Percentiles rank a stretch among this genome's conserved stretches.
phyloP scores from a whole-genome alignment of 1,140 invertebrate species.

The Heliconius congener region DNA sequence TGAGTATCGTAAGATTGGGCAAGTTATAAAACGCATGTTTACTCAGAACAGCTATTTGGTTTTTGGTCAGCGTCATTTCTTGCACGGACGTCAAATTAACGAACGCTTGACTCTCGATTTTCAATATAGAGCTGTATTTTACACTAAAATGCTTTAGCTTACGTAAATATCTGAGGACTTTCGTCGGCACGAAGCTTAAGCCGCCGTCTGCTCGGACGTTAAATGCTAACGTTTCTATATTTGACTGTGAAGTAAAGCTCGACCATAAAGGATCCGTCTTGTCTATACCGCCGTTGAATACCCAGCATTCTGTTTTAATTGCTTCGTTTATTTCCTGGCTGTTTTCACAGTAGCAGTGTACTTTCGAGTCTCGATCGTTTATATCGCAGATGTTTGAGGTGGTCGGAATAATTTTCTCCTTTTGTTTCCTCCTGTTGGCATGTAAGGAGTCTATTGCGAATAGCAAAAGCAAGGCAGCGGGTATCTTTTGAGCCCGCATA shows the following conservation, averaged over 20 bases:
- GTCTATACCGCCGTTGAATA: constrained; percentile 85
- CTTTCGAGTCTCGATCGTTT: constrained; percentile 74
- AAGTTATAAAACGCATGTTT: constrained; percentile 87
- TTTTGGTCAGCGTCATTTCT: constrained; percentile 86
- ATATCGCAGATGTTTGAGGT: constrained; percentile 77
- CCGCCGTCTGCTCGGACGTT: constrained; percentile 85
- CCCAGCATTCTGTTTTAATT: constrained; percentile 82
- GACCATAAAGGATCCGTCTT: constrained; percentile 86
- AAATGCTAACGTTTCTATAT: constrained; percentile 85
- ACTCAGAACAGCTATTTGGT: constrained; percentile 84
- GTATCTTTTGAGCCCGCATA: constrained; percentile 74
- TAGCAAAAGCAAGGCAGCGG: constrained; percentile 76
- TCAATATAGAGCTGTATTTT: constrained; percentile 86
- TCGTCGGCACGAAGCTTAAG: constrained; percentile 86
- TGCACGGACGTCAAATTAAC: constrained; percentile 85
- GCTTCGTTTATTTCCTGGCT: constrained; percentile 73
- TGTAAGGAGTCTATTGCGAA: constrained; percentile 74
- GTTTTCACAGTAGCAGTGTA: constrained; percentile 78
- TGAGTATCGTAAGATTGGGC: constrained; percentile 83
- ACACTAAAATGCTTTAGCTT: constrained; percentile 85
- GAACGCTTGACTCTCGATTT: constrained; percentile 86
- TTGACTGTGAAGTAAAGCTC: constrained; percentile 86
- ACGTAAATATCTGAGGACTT: constrained; percentile 84
- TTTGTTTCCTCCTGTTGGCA: constrained; percentile 69
- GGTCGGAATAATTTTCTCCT: constrained; percentile 61